phyloP scores from a whole-genome alignment of 2,888 invertebrate genomes.

The Punctoribates punctum region DNA sequence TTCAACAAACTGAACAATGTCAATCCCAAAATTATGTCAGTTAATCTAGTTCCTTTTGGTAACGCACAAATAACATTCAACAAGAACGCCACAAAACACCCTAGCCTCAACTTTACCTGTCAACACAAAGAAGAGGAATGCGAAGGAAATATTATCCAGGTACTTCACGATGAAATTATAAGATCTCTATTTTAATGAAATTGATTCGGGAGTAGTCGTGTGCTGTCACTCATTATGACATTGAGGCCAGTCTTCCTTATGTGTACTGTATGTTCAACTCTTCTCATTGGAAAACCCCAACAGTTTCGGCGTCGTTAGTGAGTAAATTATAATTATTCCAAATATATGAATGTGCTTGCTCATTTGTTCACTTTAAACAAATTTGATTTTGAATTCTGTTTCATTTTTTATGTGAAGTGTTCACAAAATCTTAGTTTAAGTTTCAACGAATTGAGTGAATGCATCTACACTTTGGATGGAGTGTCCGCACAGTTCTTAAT shows the following conservation, averaged over 20 bases:
- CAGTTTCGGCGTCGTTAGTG: not conserved
- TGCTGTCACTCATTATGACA: not conserved
- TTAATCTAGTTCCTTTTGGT: not conserved
- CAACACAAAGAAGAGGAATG: constrained; percentile 14
- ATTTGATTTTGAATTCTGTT: too few species aligned
- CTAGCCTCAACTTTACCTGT: not conserved
- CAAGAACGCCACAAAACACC: not conserved
- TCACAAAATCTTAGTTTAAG: not conserved
- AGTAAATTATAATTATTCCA: too few species aligned
- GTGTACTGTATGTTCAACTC: not conserved
- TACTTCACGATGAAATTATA: not conserved
- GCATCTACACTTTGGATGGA: not conserved
- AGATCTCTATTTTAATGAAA: too few species aligned
- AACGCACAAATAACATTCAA: not conserved
- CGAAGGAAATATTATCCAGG: constrained; percentile 14
- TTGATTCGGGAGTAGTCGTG: too few species aligned
- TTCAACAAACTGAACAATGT: not conserved
- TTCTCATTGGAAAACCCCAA: not conserved
- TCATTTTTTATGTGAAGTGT: too few species aligned
- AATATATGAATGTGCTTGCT: too few species aligned
- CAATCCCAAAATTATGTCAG: not conserved
- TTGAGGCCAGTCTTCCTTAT: not conserved
- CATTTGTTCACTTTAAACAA: too few species aligned
- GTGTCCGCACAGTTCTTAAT: not conserved
- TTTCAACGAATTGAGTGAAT: not conserved